Evolutionary conservation across 2,888 invertebrate species (phyloP).

Genomic region (Tenthredo livida): DNA sequence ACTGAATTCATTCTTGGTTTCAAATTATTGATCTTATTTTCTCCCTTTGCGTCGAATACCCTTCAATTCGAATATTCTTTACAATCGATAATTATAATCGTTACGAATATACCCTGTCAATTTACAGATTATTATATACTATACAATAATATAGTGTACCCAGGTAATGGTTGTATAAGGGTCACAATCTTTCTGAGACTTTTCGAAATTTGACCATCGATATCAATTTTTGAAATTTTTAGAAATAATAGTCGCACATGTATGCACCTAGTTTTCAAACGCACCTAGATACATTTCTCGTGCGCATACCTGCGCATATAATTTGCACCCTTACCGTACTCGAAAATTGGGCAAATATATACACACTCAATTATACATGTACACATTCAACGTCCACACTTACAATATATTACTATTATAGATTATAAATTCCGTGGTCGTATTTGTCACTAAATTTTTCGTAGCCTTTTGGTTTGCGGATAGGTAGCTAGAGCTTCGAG

Average conservation of each 20-base stretch:
- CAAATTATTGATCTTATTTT: background rate
- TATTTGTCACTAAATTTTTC: background rate
- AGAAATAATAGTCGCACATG: too few relatives aligned
- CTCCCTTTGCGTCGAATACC: background rate
- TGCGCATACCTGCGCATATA: background rate
- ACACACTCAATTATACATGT: background rate
- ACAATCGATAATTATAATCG: background rate
- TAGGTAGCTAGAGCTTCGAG: too few relatives aligned
- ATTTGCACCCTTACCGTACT: background rate
- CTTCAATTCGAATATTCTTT: constrained; percentile 19
- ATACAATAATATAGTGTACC: background rate
- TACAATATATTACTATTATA: background rate
- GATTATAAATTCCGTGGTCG: background rate
- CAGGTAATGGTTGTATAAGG: background rate
- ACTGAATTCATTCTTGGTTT: background rate
- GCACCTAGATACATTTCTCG: background rate
- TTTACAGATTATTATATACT: background rate
- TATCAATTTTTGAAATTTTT: background rate
- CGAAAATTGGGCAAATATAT: background rate
- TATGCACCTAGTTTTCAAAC: too few relatives aligned
- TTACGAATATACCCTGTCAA: background rate
- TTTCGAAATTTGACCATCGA: background rate
- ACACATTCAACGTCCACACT: constrained; percentile 1
- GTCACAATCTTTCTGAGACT: background rate
- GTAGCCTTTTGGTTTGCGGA: background rate